phyloP scores from a whole-genome alignment of 37 sponge, comb jelly and placozoan genomes.

The Theonella swinhoei region DNA sequence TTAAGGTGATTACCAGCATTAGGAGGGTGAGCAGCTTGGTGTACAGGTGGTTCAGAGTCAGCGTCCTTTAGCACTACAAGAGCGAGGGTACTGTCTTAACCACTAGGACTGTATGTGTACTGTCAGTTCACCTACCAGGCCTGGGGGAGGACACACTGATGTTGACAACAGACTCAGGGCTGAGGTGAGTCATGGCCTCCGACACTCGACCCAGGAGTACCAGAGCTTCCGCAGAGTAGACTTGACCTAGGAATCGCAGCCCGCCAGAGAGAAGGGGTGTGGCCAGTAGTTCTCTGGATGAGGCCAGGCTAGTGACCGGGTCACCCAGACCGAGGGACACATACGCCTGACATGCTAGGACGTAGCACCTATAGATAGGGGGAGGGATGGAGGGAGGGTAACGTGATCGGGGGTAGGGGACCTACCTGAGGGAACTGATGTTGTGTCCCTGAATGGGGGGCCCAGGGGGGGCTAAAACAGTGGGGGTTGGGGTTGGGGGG shows the following conservation, averaged over 20 bases:
- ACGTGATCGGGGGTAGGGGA: neutral
- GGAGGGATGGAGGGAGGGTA: neutral
- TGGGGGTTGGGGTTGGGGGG: neutral
- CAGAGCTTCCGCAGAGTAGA: slow-evolving; percentile 83
- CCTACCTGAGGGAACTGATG: slow-evolving; percentile 50
- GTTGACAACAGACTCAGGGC: slow-evolving; percentile 54
- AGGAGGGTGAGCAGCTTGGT: neutral
- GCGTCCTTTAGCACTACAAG: neutral
- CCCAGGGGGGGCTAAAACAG: slow-evolving; percentile 59
- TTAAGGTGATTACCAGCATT: neutral
- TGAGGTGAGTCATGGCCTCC: slow-evolving; percentile 76
- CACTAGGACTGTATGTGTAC: too few species aligned
- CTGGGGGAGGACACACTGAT: slow-evolving; percentile 3
- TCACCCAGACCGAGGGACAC: slow-evolving; percentile 92
- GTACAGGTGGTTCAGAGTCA: neutral
- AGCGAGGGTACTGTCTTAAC: too few species aligned
- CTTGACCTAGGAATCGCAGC: slow-evolving; percentile 41
- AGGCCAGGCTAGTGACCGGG: slow-evolving; percentile 81
- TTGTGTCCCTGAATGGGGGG: slow-evolving; percentile 66
- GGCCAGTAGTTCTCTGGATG: slow-evolving; percentile 68
- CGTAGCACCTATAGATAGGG: slow-evolving; percentile 16
- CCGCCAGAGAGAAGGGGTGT: slow-evolving; percentile 40
- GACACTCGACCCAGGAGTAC: slow-evolving; percentile 54
- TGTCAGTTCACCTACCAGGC: too few species aligned
- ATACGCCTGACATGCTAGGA: slow-evolving; percentile 80